A percentile compares a stretch with the other conserved stretches of the same genome.
These are phyloP conservation scores for Sepioteuthis lessoniana DNA, from an alignment of 2,888 invertebrate species.

Conservation along the genomic window DNA sequence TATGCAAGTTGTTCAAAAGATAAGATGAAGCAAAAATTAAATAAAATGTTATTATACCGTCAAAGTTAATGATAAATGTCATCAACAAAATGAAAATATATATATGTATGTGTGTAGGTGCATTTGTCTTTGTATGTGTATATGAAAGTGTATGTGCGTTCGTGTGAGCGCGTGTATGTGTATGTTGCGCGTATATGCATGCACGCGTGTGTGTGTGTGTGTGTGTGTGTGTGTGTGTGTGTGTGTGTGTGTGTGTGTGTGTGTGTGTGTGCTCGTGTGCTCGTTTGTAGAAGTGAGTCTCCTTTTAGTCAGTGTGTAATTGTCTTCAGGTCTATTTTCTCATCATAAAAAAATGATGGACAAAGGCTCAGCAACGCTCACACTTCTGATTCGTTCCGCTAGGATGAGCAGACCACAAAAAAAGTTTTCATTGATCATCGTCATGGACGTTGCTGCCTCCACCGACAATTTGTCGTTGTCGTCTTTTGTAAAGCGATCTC, in stretches of 20 bases:
- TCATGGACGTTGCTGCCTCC: not conserved
- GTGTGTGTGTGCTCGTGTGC: not conserved
- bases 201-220: too few species aligned
- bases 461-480: not conserved
- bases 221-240: not conserved
- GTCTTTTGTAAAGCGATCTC: not conserved
- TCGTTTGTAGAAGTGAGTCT: not conserved
- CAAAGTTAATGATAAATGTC: too few species aligned
- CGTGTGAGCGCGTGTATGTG: too few species aligned
- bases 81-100: too few species aligned
- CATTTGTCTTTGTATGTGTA: too few species aligned
- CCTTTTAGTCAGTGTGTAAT: not conserved
- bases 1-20: not conserved
- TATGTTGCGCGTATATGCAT: too few species aligned
- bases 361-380: not conserved
- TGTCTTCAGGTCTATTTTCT: not conserved
- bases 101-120: too few species aligned
- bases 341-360: not conserved
- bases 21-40: too few species aligned
- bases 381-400: not conserved
- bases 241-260: not conserved
- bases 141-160: too few species aligned
- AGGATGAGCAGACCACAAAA: not conserved
- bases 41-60: too few species aligned
- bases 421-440: not conserved